Base-by-base conservation (phyloP, 1,140 invertebrate genomes). In the Portunus trituberculatus region DNA sequence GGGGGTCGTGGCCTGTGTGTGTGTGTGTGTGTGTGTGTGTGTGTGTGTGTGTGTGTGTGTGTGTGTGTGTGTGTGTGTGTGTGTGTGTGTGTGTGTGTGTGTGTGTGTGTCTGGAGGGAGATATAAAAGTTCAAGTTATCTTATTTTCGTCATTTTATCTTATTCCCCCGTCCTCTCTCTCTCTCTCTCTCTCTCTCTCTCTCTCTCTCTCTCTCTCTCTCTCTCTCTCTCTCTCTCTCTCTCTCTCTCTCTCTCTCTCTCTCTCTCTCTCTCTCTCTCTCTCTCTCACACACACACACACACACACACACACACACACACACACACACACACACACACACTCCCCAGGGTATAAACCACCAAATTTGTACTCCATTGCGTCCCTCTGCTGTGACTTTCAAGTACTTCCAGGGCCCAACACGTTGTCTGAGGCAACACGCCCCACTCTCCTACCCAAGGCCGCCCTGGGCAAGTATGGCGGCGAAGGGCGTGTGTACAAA, bases 171-270 rank as follows among this genome's bases (percentile, higher is more conserved):
- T 0, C 1, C 67, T 76, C 67, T 76, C 67, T n/a, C 67, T 76
- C 67, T 59, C 67, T 76, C 67, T 76, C 67, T n/a, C 67, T 76
- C 20, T 76, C 67, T 76, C 67, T n/a, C 67, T 76, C n/a, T n/a
- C 67, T n/a, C n/a, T 25, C 67, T n/a, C 67, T 76, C n/a, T n/a
- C 20, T 76, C 67, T 76, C 20, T 76, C 67, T 76, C 67, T 76
- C 20, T n/a, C 67, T 59, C 20, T 12, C 52, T 59, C 10, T 59
- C 20, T 20, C 52, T 59, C 20, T 59, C 52, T 20, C 10, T 59
- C 20, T 59, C 52, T 59, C 52, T 59, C 0, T 20, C 52, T 59
- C 14, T n/a, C n/a, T n/a, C n/a, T n/a, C n/a, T 52, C 48, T 14
- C 48, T 52, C 48, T 52, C 48, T 52, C 48, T 52, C 48, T 52